These are phyloP conservation scores for Trissoscelio sp. DNA, from an alignment of 2,888 invertebrate species.

Conservation along the genomic window DNA sequence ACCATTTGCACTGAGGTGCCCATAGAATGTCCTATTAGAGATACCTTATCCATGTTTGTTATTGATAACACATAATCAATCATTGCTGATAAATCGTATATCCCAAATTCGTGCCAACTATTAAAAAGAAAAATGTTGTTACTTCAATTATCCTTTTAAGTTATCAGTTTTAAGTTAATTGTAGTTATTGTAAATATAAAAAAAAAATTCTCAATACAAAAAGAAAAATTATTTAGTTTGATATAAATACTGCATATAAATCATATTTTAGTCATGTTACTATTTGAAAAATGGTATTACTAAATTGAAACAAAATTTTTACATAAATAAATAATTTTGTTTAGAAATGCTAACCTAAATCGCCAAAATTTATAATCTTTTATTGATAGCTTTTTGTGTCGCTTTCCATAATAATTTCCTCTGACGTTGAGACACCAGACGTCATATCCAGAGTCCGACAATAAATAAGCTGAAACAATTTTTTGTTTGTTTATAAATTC, in stretches of 20 bases:
- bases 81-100: conserved; percentile 74
- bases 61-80: conserved; percentile 74
- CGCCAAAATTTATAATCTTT: conserved; percentile 85
- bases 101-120: conserved; percentile 78
- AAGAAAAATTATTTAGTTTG: too few relatives aligned
- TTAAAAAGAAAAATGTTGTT: not conserved
- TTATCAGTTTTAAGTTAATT: too few relatives aligned
- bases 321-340: not conserved
- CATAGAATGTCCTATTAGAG: conserved; percentile 78
- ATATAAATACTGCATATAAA: too few relatives aligned
- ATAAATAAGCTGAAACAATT: conserved; percentile 84
- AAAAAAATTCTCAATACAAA: too few relatives aligned
- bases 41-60: conserved; percentile 73
- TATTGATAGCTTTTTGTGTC: conserved; percentile 83
- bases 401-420: conserved; percentile 84
- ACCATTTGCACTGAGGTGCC: conserved; percentile 75
- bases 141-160: not conserved
- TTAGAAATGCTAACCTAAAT: conserved; percentile 82
- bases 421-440: conserved; percentile 86
- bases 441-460: conserved; percentile 86
- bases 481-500: too few relatives aligned
- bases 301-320: not conserved
- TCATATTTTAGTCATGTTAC: too few relatives aligned
- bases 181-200: too few relatives aligned
- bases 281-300: not conserved